Evolutionary conservation across 2,797 vertebrate species (phyloP).

Genomic region (Centropyge bicolor): DNA sequence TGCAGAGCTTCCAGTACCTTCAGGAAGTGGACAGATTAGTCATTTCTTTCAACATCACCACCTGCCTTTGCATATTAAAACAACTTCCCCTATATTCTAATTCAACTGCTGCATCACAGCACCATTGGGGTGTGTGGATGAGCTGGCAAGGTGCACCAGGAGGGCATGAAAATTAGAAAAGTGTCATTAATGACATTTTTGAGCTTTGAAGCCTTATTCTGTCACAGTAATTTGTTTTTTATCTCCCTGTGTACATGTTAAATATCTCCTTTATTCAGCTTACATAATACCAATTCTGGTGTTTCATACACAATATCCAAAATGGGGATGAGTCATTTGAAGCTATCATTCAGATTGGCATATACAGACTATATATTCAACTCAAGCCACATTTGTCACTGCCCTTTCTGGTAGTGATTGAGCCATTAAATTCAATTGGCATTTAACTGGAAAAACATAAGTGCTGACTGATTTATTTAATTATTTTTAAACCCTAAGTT

Average conservation of each 20-base stretch:
- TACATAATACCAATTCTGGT: slow-evolving; percentile 44
- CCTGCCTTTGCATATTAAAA: background rate
- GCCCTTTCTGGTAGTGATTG: background rate
- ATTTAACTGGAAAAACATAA: background rate
- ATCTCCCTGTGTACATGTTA: background rate
- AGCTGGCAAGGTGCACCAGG: background rate
- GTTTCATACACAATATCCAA: slow-evolving; percentile 37
- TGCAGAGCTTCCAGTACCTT: background rate
- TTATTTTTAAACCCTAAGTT: background rate
- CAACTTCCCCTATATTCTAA: background rate
- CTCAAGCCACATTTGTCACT: background rate
- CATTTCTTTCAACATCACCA: background rate
- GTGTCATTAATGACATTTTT: background rate
- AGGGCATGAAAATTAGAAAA: background rate
- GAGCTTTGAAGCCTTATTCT: slow-evolving; percentile 8
- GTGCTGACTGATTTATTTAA: background rate
- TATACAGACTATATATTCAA: background rate
- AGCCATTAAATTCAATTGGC: background rate
- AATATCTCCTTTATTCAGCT: slow-evolving; percentile 36
- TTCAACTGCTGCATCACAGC: slow-evolving; percentile 1
- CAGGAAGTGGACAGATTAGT: background rate
- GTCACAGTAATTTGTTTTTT: slow-evolving; percentile 21
- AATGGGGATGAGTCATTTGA: slow-evolving; percentile 44
- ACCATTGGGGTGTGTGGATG: background rate
- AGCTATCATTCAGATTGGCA: slow-evolving; percentile 12